These are phyloP conservation scores for Leptinotarsa haldemani DNA, from an alignment of 2,888 invertebrate genomes.

Conservation along the genomic window DNA sequence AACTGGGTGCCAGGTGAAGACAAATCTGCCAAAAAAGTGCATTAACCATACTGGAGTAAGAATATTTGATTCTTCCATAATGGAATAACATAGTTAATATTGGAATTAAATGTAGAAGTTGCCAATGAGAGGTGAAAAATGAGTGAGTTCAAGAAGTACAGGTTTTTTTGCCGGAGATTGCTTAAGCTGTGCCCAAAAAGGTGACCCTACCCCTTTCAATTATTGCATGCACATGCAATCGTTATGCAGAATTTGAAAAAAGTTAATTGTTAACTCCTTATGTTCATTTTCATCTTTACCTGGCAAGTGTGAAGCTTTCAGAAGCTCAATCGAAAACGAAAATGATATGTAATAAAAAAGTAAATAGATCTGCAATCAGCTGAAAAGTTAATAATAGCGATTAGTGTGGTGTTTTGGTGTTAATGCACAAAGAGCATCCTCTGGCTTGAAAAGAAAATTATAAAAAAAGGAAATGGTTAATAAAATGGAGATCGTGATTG, in stretches of 20 bases:
- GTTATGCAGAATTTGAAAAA: slow-evolving; percentile 16
- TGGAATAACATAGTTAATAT: slow-evolving; percentile 30
- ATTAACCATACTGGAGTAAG: slow-evolving; percentile 58
- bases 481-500: slow-evolving; percentile 49
- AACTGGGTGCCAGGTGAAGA: slow-evolving; percentile 52
- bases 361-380: slow-evolving; percentile 33
- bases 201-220: slow-evolving; percentile 3
- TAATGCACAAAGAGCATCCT: slow-evolving; percentile 63
- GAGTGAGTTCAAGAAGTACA: slow-evolving; percentile 36
- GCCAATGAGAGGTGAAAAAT: slow-evolving; percentile 49
- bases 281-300: neutral
- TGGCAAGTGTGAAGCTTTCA: slow-evolving; percentile 10
- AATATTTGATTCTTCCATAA: slow-evolving; percentile 48
- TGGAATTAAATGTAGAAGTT: slow-evolving; percentile 29
- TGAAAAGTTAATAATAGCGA: slow-evolving; percentile 37
- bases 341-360: slow-evolving; percentile 18
- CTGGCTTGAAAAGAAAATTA: slow-evolving; percentile 58
- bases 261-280: neutral
- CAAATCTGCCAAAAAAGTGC: slow-evolving; percentile 56
- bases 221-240: slow-evolving; percentile 42
- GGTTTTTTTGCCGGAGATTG: slow-evolving; percentile 34
- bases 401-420: slow-evolving; percentile 44
- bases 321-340: slow-evolving; percentile 10
- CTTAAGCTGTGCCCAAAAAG: slow-evolving; percentile 36
- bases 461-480: slow-evolving; percentile 48